Conservation (phyloP, 2,797 vertebrate species). For the Peromyscus melanophrys region DNA sequence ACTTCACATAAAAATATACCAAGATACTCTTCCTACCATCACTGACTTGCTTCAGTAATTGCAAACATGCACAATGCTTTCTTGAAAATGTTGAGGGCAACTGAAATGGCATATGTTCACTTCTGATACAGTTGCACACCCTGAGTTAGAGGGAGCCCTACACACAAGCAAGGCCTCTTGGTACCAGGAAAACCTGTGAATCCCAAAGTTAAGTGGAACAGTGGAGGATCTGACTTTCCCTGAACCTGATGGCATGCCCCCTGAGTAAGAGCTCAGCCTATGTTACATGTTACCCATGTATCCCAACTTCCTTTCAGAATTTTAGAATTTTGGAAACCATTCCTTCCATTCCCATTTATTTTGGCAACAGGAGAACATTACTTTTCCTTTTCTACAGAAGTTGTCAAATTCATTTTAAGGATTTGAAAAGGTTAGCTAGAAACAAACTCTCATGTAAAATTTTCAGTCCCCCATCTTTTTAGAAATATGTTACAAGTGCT, state of each 20-base stretch:
- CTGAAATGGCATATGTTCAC: not conserved
- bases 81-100: not conserved
- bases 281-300: not conserved
- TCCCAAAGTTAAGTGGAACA: not conserved
- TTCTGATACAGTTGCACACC: too few species aligned
- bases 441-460: not conserved
- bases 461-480: not conserved
- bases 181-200: not conserved
- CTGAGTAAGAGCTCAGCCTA: not conserved
- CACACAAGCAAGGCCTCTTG: not conserved
- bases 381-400: constrained; percentile 1
- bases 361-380: not conserved
- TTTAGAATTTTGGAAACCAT: not conserved
- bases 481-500: constrained; percentile 42
- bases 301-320: not conserved
- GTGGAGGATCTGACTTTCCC: not conserved
- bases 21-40: not conserved
- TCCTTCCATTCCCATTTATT: not conserved
- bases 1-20: not conserved
- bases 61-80: not conserved
- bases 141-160: not conserved
- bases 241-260: not conserved
- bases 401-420: not conserved
- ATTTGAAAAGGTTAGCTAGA: not conserved
- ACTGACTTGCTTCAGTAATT: not conserved